Evolutionary conservation across 1,140 invertebrate genomes (phyloP), one percentile per base, ranked within the genome.

Genomic region (Cydia splendana): DNA sequence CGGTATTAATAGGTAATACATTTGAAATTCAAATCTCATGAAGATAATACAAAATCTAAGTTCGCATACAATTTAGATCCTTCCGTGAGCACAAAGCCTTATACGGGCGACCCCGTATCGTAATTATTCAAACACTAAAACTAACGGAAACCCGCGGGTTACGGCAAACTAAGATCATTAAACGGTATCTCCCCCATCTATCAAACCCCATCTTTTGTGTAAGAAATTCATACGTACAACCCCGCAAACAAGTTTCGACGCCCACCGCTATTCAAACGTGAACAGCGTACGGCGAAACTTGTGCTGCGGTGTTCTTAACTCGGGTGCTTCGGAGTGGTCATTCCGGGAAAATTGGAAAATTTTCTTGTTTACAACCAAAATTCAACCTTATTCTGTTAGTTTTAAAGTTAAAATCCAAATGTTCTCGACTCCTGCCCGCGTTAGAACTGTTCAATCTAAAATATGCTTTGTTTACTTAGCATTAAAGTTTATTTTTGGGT

Each of bases 151-250:
- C 89, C 85, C 86, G 89, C 91, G 91, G 88, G 91, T 86, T 87
- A 86, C 86, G 86, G 86, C 89, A 87, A 91, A 93, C 89, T 92
- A 91, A 91, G 90, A 91, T 91, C 89, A 91, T 91, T 91, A 91
- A 91, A 91, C 87, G 90, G 87, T 89, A 89, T 85, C 84, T 80
- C 84, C 85, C 89, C 86, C 88, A 91, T 91, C 90, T 89, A 91
- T 91, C 90, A 91, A 74, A 79, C 85, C 83, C 84, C 91, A 78
- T 88, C 89, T 91, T 88, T 89, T 91, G 89, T 91, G 82, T 90
- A 91, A 91, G 90, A 93, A 91, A 87, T 80, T 84, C 85, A 80
- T 87, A 85, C 86, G 84, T 80, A 90, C 90, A 90, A 80, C 84
- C 85, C 78, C 77, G 79, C 87, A 84, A 88, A 89, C 87, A 93